phyloP scores from a whole-genome alignment of 2,888 invertebrate genomes.

The Trissonchulus latispiculum region DNA sequence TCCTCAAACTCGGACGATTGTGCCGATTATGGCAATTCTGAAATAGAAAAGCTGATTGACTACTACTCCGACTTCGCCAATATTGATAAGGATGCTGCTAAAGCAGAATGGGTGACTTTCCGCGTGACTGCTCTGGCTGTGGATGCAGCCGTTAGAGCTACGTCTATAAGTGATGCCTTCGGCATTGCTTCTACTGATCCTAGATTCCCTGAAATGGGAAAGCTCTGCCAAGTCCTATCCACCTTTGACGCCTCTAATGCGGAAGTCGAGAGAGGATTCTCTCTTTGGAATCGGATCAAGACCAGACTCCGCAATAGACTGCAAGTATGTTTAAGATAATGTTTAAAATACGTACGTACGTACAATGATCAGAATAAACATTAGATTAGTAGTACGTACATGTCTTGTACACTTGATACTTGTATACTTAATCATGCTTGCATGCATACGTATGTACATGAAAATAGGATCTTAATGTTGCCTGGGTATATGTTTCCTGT shows the following conservation, averaged over 20 bases:
- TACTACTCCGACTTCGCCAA: background rate
- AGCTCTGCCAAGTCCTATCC: background rate
- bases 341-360: too few species aligned
- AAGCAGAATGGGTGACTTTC: background rate
- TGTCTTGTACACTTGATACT: too few species aligned
- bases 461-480: too few species aligned
- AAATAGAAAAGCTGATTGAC: background rate
- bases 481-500: too few species aligned
- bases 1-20: background rate
- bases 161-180: background rate
- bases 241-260: slow-evolving; percentile 10
- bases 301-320: background rate
- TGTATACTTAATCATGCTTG: background rate
- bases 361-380: too few species aligned
- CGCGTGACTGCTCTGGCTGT: background rate
- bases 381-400: too few species aligned
- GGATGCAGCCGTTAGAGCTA: background rate
- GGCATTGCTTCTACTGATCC: background rate
- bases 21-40: background rate
- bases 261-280: background rate
- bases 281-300: background rate
- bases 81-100: background rate
- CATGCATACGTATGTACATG: too few species aligned
- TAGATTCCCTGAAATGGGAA: background rate
- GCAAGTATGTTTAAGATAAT: background rate